Base-by-base conservation (phyloP, 1,140 invertebrate species). In the Brevipalpus yothersi region DNA sequence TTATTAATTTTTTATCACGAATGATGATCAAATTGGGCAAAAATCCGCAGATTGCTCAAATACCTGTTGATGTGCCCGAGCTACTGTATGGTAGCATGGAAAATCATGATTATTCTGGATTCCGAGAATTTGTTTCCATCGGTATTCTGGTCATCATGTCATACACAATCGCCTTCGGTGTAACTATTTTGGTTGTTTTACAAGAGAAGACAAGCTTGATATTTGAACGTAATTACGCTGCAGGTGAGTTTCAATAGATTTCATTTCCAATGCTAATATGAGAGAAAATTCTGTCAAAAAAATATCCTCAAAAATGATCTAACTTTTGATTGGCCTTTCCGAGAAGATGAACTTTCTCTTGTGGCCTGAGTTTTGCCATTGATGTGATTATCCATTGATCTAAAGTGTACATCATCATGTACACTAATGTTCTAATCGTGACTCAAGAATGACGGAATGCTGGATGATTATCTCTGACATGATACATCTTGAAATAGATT, bases 151-250 rank as follows among this genome's bases (percentile, higher is more conserved):
- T 58, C 15, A 41, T 58, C 12, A 49, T 58, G 1, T 17, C 39
- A 11, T 58, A 58, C 19, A 40, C 47, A 7, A 21, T 58, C 11
- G 21, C 58, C 10, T 58, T 39, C 49, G 58, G 21, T 15, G 13
- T 39, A 8, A 41, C 40, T n/a, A 21, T 21, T 42, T 21, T 57
- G 17, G 40, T 31, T 3, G n/a, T 57, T 7, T n/a, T 57, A n/a
- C 15, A 42, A 12, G 90, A 94, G 69, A 77, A 85, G 63, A 87
- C 84, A 61, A 86, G 89, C 71, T 86, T 86, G 21, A 72, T 90
- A 15, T 68, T 90, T 64, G 86, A 91, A 69, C 73, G 87, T 58
- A 85, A 84, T 53, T 84, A 85, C 79, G 86, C 90, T 0, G 83
- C 83, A 40, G 87, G 88, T 56, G 86, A 93, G 1, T 80, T 31